Base-by-base conservation (phyloP, 2,888 invertebrate species). In the Drosophila fungiperda region DNA sequence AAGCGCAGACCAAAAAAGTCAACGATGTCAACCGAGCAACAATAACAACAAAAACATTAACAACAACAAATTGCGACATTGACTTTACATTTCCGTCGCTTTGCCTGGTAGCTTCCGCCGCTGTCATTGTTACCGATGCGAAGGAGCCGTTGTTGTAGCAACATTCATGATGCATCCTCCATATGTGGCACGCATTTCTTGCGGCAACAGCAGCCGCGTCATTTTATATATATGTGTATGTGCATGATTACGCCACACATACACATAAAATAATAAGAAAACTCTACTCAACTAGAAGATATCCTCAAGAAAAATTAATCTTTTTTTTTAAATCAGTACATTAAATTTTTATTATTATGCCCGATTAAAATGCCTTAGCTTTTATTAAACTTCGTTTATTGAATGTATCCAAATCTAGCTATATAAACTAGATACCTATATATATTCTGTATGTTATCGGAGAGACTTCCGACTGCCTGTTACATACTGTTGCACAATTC, bases 21-120 rank as follows among this genome's bases (percentile, higher is more conserved):
- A 29, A 57, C 52, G 62, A 60, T 68, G 69, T 61, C 68, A 75
- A 55, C 60, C 45, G 32, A 58, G 32, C n/a, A 53, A 38, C 26
- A 66, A 29, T 4, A 65, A 52, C 23, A 62, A 42, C 23, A 64
- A 49, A 23, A 57, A 53, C 40, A 67, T 45, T 71, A 77, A 78
- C 73, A 7, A 23, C 42, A 20, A 42, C 15, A 45, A 45, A 45
- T 45, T 9, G 26, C 55, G 71, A 81, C 86, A 87, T 87, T 89
- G 90, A 89, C 90, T 85, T 89, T 79, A 85, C 88, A 81, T 87
- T 83, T 87, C 88, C 90, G 88, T 74, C 76, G 76, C 90, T 85
- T 88, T 88, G 81, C 88, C 79, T 76, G 71, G 66, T 68, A 66
- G 70, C 81, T 88, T 88, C 86, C 81, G 88, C 48, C 49, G 74